Conservation (phyloP, 2,888 invertebrate genomes). For the Anaspis maculata region DNA sequence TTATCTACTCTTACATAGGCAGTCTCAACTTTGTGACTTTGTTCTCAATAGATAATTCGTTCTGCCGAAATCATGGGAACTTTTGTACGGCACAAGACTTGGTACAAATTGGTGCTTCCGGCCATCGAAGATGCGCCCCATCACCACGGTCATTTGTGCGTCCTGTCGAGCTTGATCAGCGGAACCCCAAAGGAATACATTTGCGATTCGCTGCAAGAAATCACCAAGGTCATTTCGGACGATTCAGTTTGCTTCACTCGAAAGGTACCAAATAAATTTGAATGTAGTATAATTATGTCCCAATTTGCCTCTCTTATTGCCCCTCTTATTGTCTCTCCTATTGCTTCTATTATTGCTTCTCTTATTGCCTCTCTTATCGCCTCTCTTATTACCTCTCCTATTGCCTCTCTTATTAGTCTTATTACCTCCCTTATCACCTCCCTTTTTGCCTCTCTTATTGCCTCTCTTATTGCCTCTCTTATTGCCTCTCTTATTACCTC, state of each 20-base stretch:
- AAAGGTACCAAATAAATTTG: constrained; percentile 43
- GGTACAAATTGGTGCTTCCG: constrained; percentile 59
- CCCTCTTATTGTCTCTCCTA: no score
- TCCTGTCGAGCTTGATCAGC: constrained; percentile 53
- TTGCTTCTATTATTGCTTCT: no score
- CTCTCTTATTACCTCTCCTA: no score
- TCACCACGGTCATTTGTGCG: constrained; percentile 48
- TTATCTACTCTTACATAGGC: no score
- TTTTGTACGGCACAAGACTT: constrained; percentile 62
- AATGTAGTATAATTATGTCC: neutral
- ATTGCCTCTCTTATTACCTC: no score
- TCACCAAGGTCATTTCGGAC: constrained; percentile 51
- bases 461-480: no score
- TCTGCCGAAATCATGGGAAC: constrained; percentile 67
- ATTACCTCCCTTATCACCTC: no score
- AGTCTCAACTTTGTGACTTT: constrained; percentile 2
- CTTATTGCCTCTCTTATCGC: no score
- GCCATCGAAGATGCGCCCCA: constrained; percentile 49
- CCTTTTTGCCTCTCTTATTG: no score
- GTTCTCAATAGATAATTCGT: constrained; percentile 38
- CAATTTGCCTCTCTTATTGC: constrained; percentile 1
- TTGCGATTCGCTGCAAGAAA: constrained; percentile 45
- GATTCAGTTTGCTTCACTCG: constrained; percentile 53
- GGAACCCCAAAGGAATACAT: constrained; percentile 48
- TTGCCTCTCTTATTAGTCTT: no score